Conservation (phyloP, 92 coral and sea anemone species). For the Palythoa grandis region DNA sequence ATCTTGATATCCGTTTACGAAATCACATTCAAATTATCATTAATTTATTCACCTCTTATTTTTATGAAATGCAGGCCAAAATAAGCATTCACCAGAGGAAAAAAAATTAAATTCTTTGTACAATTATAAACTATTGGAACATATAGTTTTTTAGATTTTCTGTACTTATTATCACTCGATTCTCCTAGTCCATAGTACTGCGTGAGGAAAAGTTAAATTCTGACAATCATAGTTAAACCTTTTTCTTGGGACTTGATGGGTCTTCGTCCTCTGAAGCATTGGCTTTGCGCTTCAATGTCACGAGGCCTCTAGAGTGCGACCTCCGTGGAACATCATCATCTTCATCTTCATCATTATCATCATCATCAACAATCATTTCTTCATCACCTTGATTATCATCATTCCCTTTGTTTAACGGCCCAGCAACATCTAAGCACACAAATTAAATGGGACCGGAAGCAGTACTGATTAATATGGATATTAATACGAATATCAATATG, state of each 20-base stretch:
- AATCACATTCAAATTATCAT: too few relatives aligned
- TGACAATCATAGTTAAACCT: neutral
- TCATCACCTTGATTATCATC: constrained; percentile 39
- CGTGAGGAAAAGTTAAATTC: neutral
- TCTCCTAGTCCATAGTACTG: neutral
- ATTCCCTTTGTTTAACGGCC: constrained; percentile 1
- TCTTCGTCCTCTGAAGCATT: constrained; percentile 7
- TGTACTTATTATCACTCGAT: neutral
- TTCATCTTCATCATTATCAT: constrained; percentile 8
- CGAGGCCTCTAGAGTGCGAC: constrained; percentile 45
- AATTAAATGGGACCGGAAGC: too few relatives aligned
- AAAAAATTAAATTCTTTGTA: too few relatives aligned
- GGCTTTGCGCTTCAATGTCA: constrained; percentile 28
- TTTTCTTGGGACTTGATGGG: constrained; percentile 14
- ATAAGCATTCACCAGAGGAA: too few relatives aligned
- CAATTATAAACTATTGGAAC: too few relatives aligned
- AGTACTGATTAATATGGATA: neutral
- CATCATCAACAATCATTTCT: constrained; percentile 15
- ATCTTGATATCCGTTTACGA: too few relatives aligned
- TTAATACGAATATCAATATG: neutral
- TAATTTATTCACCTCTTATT: too few relatives aligned
- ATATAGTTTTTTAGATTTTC: neutral
- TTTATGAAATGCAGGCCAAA: too few relatives aligned
- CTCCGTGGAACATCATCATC: constrained; percentile 24
- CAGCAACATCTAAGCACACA: constrained; percentile 17